Evolutionary conservation across 2,113 vertebrate species (phyloP).

Genomic region (Pluvialis apricaria): DNA sequence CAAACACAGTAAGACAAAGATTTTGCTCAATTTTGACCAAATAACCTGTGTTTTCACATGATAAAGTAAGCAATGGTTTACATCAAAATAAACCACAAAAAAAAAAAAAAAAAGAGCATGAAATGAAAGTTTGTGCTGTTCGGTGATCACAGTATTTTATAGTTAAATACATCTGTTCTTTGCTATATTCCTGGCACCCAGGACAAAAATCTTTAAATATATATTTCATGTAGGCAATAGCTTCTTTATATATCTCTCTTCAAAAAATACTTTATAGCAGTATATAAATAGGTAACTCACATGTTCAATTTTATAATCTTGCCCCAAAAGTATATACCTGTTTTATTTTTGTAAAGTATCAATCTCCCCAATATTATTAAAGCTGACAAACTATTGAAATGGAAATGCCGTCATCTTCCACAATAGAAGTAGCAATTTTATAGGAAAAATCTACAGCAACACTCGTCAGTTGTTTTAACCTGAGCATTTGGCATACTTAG

Average conservation of each 20-base stretch:
- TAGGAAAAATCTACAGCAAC: slow-evolving; percentile 58
- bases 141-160: slow-evolving; percentile 75
- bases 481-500: slow-evolving; percentile 69
- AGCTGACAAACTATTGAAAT: slow-evolving; percentile 71
- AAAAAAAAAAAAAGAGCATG: slow-evolving; percentile 37
- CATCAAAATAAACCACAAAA: slow-evolving; percentile 63
- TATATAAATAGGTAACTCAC: slow-evolving; percentile 77
- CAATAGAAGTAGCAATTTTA: slow-evolving; percentile 58
- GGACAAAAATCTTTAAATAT: slow-evolving; percentile 77
- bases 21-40: slow-evolving; percentile 62
- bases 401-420: slow-evolving; percentile 68
- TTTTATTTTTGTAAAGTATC: slow-evolving; percentile 65
- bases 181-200: slow-evolving; percentile 68
- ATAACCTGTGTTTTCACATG: slow-evolving; percentile 68
- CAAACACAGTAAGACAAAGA: slow-evolving; percentile 54
- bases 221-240: slow-evolving; percentile 75
- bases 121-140: slow-evolving; percentile 76
- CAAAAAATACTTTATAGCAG: slow-evolving; percentile 78
- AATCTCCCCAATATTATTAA: slow-evolving; percentile 65
- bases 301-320: slow-evolving; percentile 71
- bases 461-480: slow-evolving; percentile 72
- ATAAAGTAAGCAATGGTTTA: slow-evolving; percentile 68
- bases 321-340: slow-evolving; percentile 68
- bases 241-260: slow-evolving; percentile 75
- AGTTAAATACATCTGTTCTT: slow-evolving; percentile 73